Evolutionary conservation across 2,797 vertebrate species (phyloP).

Genomic region (Echiichthys vipera): DNA sequence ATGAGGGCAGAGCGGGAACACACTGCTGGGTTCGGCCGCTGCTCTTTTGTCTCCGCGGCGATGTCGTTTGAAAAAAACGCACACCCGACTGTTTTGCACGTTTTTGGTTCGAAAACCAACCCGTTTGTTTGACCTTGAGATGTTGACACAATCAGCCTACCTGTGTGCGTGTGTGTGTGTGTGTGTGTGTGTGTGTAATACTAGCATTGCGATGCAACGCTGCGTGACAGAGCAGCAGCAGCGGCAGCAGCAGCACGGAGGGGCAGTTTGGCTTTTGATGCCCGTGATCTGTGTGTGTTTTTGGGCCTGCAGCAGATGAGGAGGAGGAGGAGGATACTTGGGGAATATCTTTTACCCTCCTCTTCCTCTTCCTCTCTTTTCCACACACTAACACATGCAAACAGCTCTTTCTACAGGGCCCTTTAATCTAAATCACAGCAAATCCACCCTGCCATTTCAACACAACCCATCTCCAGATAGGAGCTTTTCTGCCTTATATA

Average conservation of each 20-base stretch:
- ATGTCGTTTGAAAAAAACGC: constrained; percentile 8
- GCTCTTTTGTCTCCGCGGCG: constrained; percentile 68
- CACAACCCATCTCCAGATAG: neutral
- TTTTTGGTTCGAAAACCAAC: constrained; percentile 34
- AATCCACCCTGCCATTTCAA: constrained; percentile 32
- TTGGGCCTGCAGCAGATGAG: constrained; percentile 44
- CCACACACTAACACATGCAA: constrained; percentile 20
- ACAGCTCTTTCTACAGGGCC: constrained; percentile 13
- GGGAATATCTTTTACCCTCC: constrained; percentile 11
- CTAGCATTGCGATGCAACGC: constrained; percentile 67
- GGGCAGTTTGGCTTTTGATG: constrained; percentile 44
- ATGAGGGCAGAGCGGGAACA: constrained; percentile 59
- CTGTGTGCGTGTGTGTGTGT: constrained; percentile 35
- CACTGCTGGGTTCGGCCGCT: constrained; percentile 53
- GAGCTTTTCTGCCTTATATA: constrained; percentile 63
- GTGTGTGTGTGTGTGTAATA: constrained; percentile 2
- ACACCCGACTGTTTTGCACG: neutral
- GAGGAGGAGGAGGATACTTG: constrained; percentile 62
- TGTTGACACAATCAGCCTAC: constrained; percentile 64
- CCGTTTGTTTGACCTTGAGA: constrained; percentile 82
- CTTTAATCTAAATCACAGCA: constrained; percentile 42
- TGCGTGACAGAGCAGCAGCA: constrained; percentile 65
- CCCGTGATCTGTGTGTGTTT: constrained; percentile 40
- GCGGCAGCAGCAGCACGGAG: no score
- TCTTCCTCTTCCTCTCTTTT: neutral